Percentiles rank a stretch among this genome's conserved stretches.
phyloP scores from a whole-genome alignment of 1,140 invertebrate genomes.

The Drosophila tropicalis region DNA sequence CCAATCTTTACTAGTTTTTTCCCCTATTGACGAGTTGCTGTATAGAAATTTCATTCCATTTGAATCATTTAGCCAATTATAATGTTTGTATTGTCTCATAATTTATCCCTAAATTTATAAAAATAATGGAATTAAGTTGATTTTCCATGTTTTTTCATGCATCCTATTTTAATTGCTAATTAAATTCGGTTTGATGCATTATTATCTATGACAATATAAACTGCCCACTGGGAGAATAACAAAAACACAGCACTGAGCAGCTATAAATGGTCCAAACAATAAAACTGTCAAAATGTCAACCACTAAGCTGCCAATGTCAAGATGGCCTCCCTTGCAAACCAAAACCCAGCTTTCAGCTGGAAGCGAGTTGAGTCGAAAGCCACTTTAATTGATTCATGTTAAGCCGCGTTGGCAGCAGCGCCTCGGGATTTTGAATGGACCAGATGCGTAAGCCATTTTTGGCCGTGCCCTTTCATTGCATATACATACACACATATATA shows the following conservation, averaged over 20 bases:
- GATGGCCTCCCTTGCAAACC: background rate
- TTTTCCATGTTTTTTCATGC: background rate
- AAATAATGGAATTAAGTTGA: background rate
- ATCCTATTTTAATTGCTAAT: conserved; percentile 6
- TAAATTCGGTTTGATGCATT: conserved; percentile 10
- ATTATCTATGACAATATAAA: conserved; percentile 22
- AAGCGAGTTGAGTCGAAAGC: conserved; percentile 39
- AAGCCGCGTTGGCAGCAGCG: conserved; percentile 53
- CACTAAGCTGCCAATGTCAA: conserved; percentile 66
- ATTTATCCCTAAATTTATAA: background rate
- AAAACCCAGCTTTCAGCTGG: conserved; percentile 23
- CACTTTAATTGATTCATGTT: conserved; percentile 70
- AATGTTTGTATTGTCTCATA: no score
- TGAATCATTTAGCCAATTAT: no score
- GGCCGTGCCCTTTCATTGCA: conserved; percentile 23
- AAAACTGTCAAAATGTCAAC: conserved; percentile 76
- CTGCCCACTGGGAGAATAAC: background rate
- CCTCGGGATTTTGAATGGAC: conserved; percentile 27
- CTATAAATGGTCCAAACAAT: conserved; percentile 55
- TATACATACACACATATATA: conserved; percentile 8
- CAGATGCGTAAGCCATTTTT: conserved; percentile 30
- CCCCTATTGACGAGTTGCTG: no score
- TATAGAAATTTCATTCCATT: no score
- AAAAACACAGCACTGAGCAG: conserved; percentile 44
- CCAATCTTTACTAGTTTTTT: no score